Evolutionary conservation across 1,140 invertebrate genomes (phyloP).

Genomic region (Ephestia elutella): DNA sequence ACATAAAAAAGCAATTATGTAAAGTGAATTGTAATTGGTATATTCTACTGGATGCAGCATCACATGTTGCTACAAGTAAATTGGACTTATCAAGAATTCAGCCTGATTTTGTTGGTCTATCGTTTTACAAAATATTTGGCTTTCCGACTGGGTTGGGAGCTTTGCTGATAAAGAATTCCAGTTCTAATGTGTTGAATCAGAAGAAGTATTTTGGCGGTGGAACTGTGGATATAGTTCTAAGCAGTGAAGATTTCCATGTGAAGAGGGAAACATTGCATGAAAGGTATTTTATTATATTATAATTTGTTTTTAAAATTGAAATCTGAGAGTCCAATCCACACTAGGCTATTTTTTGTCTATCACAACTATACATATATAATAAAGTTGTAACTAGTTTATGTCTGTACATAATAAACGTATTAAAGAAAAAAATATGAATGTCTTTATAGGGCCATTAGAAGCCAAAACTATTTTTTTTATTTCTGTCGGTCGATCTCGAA

Average conservation of each 20-base stretch:
- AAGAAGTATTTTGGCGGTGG: constrained; percentile 94
- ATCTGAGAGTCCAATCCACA: too few species aligned
- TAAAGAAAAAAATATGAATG: too few species aligned
- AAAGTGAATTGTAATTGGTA: constrained; percentile 79
- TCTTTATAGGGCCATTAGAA: too few species aligned
- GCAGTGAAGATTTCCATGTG: constrained; percentile 80
- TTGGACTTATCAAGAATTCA: constrained; percentile 83
- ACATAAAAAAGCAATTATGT: constrained; percentile 45
- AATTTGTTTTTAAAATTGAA: too few species aligned
- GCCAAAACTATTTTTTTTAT: too few species aligned
- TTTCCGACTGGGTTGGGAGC: constrained; percentile 96
- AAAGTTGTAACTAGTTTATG: too few species aligned
- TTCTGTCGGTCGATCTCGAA: too few species aligned
- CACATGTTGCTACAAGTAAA: constrained; percentile 84
- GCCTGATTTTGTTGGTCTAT: constrained; percentile 93
- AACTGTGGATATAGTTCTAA: constrained; percentile 88
- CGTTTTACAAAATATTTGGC: constrained; percentile 99
- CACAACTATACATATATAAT: too few species aligned
- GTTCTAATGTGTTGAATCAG: constrained; percentile 75
- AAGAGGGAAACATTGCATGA: constrained; percentile 80
- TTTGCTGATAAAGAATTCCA: constrained; percentile 84
- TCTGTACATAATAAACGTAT: too few species aligned
- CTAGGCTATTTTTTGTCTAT: too few species aligned
- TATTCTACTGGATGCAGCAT: constrained; percentile 90
- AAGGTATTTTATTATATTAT: constrained; percentile 71